These are phyloP conservation scores for Pentalonia nigronervosa DNA, from an alignment of 1,140 invertebrate species.

Conservation along the genomic window DNA sequence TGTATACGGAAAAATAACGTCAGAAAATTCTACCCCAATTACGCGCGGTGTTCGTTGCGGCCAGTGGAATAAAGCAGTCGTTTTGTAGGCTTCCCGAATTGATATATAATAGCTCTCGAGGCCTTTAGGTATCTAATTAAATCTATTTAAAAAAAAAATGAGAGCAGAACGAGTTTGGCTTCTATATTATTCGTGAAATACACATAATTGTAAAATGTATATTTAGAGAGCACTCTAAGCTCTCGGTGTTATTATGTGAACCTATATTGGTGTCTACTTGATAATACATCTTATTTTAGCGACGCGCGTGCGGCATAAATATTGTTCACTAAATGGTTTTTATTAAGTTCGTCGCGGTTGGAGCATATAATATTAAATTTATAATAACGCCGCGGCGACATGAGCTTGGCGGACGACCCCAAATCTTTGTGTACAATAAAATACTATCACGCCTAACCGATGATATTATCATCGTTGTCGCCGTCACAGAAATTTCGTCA, in stretches of 20 bases:
- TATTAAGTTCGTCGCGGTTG: too few relatives aligned
- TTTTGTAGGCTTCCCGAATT: slow-evolving; percentile 49
- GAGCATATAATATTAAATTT: background rate
- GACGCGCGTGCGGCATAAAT: background rate
- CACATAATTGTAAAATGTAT: background rate
- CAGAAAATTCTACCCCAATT: slow-evolving; percentile 39
- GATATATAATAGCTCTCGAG: slow-evolving; percentile 8
- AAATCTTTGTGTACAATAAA: background rate
- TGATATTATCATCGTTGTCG: background rate
- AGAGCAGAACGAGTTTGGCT: slow-evolving; percentile 1
- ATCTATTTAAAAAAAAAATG: slow-evolving; percentile 1
- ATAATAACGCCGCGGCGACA: background rate
- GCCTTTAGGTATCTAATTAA: background rate
- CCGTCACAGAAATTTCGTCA: background rate
- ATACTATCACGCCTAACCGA: background rate
- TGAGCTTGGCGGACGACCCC: background rate
- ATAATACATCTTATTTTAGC: background rate
- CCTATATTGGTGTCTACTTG: too few relatives aligned
- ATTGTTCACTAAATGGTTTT: background rate
- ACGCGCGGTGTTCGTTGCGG: background rate
- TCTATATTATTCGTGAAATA: background rate
- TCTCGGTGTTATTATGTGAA: background rate
- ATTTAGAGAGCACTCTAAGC: background rate
- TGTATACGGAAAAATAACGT: background rate
- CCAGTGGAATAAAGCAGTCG: background rate